Evolutionary conservation across 2,797 vertebrate species (phyloP), one percentile per base, ranked within the genome.

Genomic region (Eidolon dupreanum): DNA sequence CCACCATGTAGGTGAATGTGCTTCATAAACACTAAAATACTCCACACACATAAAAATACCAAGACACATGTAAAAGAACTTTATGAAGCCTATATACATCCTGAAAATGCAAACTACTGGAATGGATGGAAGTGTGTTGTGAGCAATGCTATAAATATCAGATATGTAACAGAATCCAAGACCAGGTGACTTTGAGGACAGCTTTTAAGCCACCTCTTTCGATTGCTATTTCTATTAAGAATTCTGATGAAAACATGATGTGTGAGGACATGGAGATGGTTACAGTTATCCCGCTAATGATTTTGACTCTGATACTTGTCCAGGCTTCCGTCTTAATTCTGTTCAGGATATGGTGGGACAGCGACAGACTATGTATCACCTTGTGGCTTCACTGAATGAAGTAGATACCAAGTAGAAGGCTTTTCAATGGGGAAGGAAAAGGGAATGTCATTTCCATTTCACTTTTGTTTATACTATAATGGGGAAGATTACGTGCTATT

Each of bases 401-500:
- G 33, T 8, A 66, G 41, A 4, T 26, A 28, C 17, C 33, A 65
- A 53, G 8, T 8, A 74, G 46, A 51, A 88, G 26, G 8, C 4
- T 77, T 91, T 85, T 43, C 73, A 36, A 5, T 15, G 2, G 11
- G 11, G 4, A 90, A 78, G 22, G 5, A 31, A 88, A 82, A 83
- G 2, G 2, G 24, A 82, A n/a, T 49, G 71, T 43, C 55, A 5
- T 78, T 93, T 68, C n/a, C 8, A 68, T 83, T 83, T 83, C 26
- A 84, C 61, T 77, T 90, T 38, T 85, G 8, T 93, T 77, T 73
- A 8, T 43, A 61, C 19, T 66, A 28, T 78, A 53, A 63, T 65
- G n/a, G 28, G 8, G 22, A 51, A 17, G 12, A 74, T 43, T 46
- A 17, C 15, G 11, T 57, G n/a, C 22, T 63, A 53, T 70, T 68